Conservation (phyloP, 2,113 vertebrate species). For the Ageneiosus marmoratus region DNA sequence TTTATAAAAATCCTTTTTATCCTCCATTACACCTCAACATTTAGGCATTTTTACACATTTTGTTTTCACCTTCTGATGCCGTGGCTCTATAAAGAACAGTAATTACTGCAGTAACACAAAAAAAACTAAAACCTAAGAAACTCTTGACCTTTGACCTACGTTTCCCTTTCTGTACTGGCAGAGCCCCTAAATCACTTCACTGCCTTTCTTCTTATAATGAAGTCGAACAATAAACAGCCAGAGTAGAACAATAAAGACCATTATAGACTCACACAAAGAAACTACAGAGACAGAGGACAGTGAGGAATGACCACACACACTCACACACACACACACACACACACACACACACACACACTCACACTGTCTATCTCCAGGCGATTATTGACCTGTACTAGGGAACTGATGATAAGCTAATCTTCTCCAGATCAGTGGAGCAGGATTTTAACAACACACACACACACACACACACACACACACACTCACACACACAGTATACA, state of each 20-base stretch:
- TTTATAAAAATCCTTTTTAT: background rate
- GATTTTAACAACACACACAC: conserved; percentile 21
- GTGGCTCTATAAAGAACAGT: too few species aligned
- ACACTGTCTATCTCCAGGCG: conserved; percentile 34
- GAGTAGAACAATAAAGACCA: conserved; percentile 64
- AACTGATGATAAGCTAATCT: conserved; percentile 51
- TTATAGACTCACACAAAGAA: conserved; percentile 65
- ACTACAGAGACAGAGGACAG: conserved; percentile 24
- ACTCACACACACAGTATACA: too few species aligned
- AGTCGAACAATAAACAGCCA: conserved; percentile 50
- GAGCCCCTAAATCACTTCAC: conserved; percentile 57
- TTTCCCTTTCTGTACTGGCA: conserved; percentile 53
- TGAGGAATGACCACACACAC: conserved; percentile 48
- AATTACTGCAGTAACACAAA: background rate
- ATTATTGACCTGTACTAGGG: conserved; percentile 61
- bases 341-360: conserved; percentile 13
- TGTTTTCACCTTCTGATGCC: too few species aligned
- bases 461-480: conserved; percentile 25
- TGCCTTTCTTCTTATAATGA: conserved; percentile 48
- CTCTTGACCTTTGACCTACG: conserved; percentile 62
- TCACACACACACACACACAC: conserved; percentile 47
- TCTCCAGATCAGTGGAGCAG: conserved; percentile 45
- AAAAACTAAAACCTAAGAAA: background rate
- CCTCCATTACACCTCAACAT: background rate
- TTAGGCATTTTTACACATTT: background rate